Base-by-base conservation (phyloP, 2,113 vertebrate genomes). In the Cettia cetti region DNA sequence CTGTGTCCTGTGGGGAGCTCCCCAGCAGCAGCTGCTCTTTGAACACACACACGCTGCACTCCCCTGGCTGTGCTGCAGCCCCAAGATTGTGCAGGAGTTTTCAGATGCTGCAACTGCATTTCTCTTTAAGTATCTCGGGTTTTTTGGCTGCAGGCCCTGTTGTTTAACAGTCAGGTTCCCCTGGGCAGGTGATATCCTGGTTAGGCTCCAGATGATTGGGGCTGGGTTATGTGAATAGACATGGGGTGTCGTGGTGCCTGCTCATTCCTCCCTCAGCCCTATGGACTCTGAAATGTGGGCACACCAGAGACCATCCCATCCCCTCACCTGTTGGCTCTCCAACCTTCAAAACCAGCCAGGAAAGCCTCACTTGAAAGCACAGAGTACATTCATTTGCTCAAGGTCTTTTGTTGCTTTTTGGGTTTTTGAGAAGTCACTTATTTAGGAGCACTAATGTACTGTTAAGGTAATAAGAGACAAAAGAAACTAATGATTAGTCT, bases 1-100 rank as follows among this genome's bases (percentile, higher is more conserved):
- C 24, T 86, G 86, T 64, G 78, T 74, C 96, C 97, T 66, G 76
- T 8, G 42, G 91, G 95, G 82, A 89, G 68, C 94, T 95, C 94
- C 80, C 11, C 66, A 8, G 93, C 94, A 82, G 94, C 39, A 84
- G 65, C 78, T 94, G 81, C 66, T 86, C 92, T 96, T 63, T 79
- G 93, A 94, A 66, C 95, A 74, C 90, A 70, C 81, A 89, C 86
- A 59, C 59, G 52, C 90, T 94, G 89, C 85, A 30, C 78, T 94
- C 50, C 93, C 61, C 40, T 4, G 45, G 71, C 90, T 89, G 82
- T 53, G 30, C 68, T 68, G 53, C 50, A 39, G 26, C 18, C 12
- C 17, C 6, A 22, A 24, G 17, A 68, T 53, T 91, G 54, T 23
- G 23, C 53, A 27, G 30, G n/a, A 54, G 60, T 86, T 92, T 53